Evolutionary conservation across 2,888 invertebrate genomes (phyloP).

Genomic region (Gnatocerus cornutus): DNA sequence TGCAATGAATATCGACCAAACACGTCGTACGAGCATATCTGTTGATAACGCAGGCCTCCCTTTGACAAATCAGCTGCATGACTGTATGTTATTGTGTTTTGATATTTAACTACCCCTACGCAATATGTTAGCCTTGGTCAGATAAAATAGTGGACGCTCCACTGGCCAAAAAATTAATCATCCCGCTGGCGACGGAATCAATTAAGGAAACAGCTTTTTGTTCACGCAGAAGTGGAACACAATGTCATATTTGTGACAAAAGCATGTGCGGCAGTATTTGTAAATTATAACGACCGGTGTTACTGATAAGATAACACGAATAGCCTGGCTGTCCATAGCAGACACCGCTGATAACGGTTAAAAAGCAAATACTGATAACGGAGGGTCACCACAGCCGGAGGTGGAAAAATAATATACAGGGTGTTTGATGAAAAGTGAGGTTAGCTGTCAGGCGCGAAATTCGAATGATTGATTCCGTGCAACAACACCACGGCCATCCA

Average conservation of each 20-base stretch:
- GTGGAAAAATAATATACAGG: no score
- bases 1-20: conserved; percentile 62
- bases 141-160: conserved; percentile 59
- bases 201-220: conserved; percentile 44
- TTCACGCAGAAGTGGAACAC: conserved; percentile 22
- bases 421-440: no score
- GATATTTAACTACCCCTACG: conserved; percentile 68
- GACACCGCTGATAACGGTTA: conserved; percentile 62
- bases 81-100: conserved; percentile 66
- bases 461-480: neutral
- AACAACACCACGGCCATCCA: no score
- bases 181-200: conserved; percentile 29
- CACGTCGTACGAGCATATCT: conserved; percentile 49
- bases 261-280: conserved; percentile 44
- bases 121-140: conserved; percentile 65
- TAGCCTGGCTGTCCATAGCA: conserved; percentile 64
- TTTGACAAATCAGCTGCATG: conserved; percentile 54
- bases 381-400: conserved; percentile 63
- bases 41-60: conserved; percentile 47
- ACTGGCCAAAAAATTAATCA: conserved; percentile 48
- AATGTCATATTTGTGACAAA: conserved; percentile 44
- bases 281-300: conserved; percentile 58
- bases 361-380: conserved; percentile 65
- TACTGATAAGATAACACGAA: conserved; percentile 64
- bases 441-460: conserved; percentile 25